Evolutionary conservation across 1,140 invertebrate genomes (phyloP), one percentile per base, ranked within the genome.

Genomic region (Drosophila baimaii): DNA sequence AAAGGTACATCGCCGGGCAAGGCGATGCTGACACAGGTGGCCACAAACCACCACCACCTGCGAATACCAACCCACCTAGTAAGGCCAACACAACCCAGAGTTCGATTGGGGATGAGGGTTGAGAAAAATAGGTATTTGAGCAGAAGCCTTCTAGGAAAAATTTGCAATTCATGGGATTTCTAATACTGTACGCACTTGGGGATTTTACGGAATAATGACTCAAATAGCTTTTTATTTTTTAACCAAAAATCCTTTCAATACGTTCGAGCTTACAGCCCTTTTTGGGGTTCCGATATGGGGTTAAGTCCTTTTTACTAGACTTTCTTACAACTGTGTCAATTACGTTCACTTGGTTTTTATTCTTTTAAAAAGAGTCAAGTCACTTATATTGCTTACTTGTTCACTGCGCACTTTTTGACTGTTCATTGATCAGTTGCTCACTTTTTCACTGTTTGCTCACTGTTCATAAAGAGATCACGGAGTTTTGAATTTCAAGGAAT

Each of bases 1-100:
- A 77, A 62, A 77, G 74, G 23, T 41, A 44, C 37, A 43, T 37
- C 13, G 47, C 27, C 15, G 15, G 19, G 47, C 8, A 55, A 44
- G 33, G 21, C 37, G 64, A 66, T 27, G 43, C 43, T 17, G 59
- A 17, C 41, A 21, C 41, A 47, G 63, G 41, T 64, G 58, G 39
- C 56, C 56, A 44, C 56, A 61, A 31, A 12, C 23, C 23, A 65
- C 17, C 57, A 52, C 59, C 41, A n/a, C n/a, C 29, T 17, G 13
- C 5, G 19, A 15, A 12, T 12, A n/a, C 13, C 37, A n/a, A 57
- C 12, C 19, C 29, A 33, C 17, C 51, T 54, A 10, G 7, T 2
- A 31, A 23, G 10, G 8, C 10, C 19, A 19, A 19, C 44, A 12
- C 12, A 37, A 8, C 12, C 44, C 17, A 35, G 9, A 21, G 8